A percentile compares a stretch with the other conserved stretches of the same genome.
These are phyloP conservation scores for Rhinopomastus cyanomelas DNA, from an alignment of 2,113 vertebrate species.

Conservation along the genomic window DNA sequence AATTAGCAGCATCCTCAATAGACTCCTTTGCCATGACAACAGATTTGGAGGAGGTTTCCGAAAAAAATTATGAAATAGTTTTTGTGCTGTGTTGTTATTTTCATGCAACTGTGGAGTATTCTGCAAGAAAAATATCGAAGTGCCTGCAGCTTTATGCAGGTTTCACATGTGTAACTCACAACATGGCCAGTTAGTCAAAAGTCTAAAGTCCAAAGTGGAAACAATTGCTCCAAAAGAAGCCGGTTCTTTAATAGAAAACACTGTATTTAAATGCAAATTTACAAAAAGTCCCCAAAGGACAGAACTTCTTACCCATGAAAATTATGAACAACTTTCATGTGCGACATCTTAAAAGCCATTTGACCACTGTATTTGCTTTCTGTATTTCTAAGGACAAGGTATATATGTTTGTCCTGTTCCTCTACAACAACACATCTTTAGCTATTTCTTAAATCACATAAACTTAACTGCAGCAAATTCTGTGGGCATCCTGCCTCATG, in stretches of 20 bases:
- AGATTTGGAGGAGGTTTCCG: neutral
- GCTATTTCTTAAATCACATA: neutral
- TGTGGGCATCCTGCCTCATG: neutral
- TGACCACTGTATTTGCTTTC: neutral
- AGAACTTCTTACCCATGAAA: neutral
- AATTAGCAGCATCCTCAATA: slow-evolving; percentile 40
- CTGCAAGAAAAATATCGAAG: neutral
- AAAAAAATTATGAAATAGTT: neutral
- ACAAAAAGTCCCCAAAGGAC: neutral
- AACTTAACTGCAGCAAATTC: neutral
- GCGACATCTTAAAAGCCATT: neutral
- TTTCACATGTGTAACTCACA: neutral
- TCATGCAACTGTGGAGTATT: neutral
- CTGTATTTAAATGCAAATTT: neutral
- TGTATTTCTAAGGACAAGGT: neutral
- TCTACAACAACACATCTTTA: neutral
- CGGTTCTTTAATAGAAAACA: neutral
- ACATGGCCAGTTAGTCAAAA: neutral
- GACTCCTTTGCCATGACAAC: slow-evolving; percentile 46
- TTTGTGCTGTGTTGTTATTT: slow-evolving; percentile 20
- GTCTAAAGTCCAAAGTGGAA: neutral
- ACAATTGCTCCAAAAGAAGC: neutral
- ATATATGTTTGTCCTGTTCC: neutral
- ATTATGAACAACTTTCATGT: neutral
- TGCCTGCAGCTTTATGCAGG: neutral